Evolutionary conservation across 2,888 invertebrate species (phyloP), one percentile per base, ranked within the genome.

Genomic region (Agrenia bidenticulata): DNA sequence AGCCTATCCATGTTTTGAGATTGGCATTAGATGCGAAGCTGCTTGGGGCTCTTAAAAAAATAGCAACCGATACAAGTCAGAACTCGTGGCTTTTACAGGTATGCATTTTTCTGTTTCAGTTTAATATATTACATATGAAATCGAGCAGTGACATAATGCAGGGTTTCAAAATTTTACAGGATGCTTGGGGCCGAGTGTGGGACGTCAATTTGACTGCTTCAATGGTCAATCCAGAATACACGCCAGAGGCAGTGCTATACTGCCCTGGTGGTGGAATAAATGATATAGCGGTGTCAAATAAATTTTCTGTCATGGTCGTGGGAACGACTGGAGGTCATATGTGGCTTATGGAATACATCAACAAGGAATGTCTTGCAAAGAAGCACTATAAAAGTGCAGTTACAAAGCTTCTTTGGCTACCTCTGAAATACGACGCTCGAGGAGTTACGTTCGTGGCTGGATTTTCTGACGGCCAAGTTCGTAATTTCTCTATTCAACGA

Each of bases 171-270:
- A n/a, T 32, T 51, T 57, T 77, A 27, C 69, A 92, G 90, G 94
- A 94, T 81, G 90, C 88, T 1, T 88, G 88, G 70, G 94, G 94
- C 13, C 92, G 91, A 1, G 83, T 94, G 55, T 90, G 90, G 89
- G 79, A 83, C 41, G 83, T 89, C 50, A 88, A 89, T 76, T 79
- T 90, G 2, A 85, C 45, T 9, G n/a, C 4, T 7, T 32, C 32
- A 4, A 32, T 32, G 5, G 32, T 11, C 4, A 32, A 32, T 32
- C 32, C 32, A 4, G 32, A 32, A 32, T 32, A 32, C 32, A 32
- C 32, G 11, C 5, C 32, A 11, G 32, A 32, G 64, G 78, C 80
- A 73, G 77, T 87, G 56, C 84, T 88, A 73, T 85, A 85, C 0
- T 88, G 87, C 73, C 93, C 94, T 76, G 89, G 92, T 0, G 92